Evolutionary conservation across 2,888 invertebrate species (phyloP).

Genomic region (Mesodorylaimus sp.): DNA sequence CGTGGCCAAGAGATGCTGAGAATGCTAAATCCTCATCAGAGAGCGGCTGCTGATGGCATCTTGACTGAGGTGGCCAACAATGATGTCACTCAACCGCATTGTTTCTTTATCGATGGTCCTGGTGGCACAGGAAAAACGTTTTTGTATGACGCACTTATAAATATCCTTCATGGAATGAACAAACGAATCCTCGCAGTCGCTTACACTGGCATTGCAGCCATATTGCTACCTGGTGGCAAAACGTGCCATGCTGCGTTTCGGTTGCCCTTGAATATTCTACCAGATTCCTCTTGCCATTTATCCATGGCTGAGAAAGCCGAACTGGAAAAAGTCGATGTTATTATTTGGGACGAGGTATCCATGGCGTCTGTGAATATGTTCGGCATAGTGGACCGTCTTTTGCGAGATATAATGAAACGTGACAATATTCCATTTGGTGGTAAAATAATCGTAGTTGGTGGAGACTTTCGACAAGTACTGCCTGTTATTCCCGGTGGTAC

Average conservation of each 20-base stretch:
- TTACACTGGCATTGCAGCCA: constrained; percentile 35
- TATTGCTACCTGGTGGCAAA: constrained; percentile 30
- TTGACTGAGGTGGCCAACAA: too few species aligned
- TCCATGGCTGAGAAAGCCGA: not conserved
- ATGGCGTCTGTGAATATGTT: constrained; percentile 12
- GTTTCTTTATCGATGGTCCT: constrained; percentile 31
- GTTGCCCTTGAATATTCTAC: too few species aligned
- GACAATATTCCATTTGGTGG: constrained; percentile 10
- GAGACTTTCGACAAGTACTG: constrained; percentile 15
- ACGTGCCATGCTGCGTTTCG: constrained; percentile 32
- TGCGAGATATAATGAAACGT: too few species aligned
- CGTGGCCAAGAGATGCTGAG: too few species aligned
- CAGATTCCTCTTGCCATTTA: not conserved
- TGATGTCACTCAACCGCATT: too few species aligned
- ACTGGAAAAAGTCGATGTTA: constrained; percentile 4
- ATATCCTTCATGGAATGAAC: constrained; percentile 24
- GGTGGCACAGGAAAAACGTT: constrained; percentile 34
- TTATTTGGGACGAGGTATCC: constrained; percentile 14
- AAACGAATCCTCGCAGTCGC: constrained; percentile 30
- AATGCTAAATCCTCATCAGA: too few species aligned
- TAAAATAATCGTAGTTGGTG: constrained; percentile 13
- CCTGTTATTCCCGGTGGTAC: constrained; percentile 12
- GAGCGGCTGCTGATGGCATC: too few species aligned
- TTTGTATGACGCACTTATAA: constrained; percentile 29
- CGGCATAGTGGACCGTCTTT: constrained; percentile 8